Evolutionary conservation across 2,797 vertebrate genomes (phyloP), one percentile per base, ranked within the genome.

Genomic region (Podarcis lilfordi): DNA sequence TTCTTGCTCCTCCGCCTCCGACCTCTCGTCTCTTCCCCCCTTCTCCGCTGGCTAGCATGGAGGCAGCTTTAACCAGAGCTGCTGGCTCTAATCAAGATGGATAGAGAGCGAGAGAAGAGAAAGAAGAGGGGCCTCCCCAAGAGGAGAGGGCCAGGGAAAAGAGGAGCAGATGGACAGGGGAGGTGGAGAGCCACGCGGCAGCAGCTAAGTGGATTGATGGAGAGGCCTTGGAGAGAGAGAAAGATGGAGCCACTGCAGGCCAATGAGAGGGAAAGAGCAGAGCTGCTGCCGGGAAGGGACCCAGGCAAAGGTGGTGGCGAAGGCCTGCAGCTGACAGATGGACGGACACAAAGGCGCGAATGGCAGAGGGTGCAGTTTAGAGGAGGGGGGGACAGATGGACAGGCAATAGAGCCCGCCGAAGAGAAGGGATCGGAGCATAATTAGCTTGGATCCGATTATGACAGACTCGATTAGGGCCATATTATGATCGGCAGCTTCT

Each of bases 371-470:
- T 61, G 85, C 25, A 64, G 40, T 64, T 5, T 64, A 15, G n/a
- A 3, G 29, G 69, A 43, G 6, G 11, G 17, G 83, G 93, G 95
- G 95, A 96, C 97, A 97, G 96, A 97, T 97, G 96, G 97, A 95
- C 91, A 93, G 93, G 96, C 96, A 95, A 94, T 92, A 94, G 95
- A 93, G 90, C 79, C 91, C 59, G 90, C 92, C 91, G 94, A 86
- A 89, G 91, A 92, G 84, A 86, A 94, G 94, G 94, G 95, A 95
- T 94, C 93, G 90, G 95, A 89, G 89, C 89, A 37, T 97, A 97
- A 97, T 97, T 94, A 96, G 96, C 96, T 96, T 94, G 95, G 95
- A 96, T 94, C 94, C 92, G 93, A 95, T 95, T 91, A 94, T 94
- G 94, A 92, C 93, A 94, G 95, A 91, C 94, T 95, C 93, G 89